phyloP scores from a whole-genome alignment of 2,888 invertebrate species.

The Pseudococcus viburni region DNA sequence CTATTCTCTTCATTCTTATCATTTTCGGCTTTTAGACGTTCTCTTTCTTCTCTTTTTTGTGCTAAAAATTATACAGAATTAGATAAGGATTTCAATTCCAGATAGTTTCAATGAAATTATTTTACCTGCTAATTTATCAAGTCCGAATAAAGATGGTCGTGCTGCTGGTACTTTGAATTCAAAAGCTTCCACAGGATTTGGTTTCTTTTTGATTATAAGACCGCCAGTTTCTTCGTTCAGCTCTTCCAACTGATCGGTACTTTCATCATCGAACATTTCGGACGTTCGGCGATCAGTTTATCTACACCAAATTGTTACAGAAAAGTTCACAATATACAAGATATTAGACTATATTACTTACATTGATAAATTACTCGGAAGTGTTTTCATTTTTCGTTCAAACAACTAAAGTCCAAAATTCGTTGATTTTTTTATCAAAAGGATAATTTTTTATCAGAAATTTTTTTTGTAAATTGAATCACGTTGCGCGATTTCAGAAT shows the following conservation, averaged over 20 bases:
- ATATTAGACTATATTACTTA: not conserved
- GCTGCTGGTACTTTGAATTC: conserved; percentile 81
- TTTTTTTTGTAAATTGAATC: no score
- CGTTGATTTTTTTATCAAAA: not conserved
- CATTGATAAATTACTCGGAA: not conserved
- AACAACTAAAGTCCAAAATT: not conserved
- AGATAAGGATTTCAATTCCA: conserved; percentile 60
- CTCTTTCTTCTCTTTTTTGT: conserved; percentile 71
- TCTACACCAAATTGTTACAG: not conserved
- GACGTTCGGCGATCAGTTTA: not conserved
- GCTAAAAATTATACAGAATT: conserved; percentile 68
- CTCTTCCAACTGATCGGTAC: conserved; percentile 82
- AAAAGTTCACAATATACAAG: not conserved
- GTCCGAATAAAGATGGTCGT: conserved; percentile 81
- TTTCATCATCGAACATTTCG: conserved; percentile 71
- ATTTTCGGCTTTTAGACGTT: conserved; percentile 68
- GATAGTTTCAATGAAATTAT: not conserved
- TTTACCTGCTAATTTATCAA: conserved; percentile 85
- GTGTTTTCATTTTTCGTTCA: not conserved
- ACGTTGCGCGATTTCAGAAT: not conserved
- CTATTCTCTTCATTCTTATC: conserved; percentile 68
- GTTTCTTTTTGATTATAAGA: conserved; percentile 81
- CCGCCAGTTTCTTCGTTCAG: conserved; percentile 78
- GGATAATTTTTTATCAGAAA: not conserved
- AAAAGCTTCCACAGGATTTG: conserved; percentile 70